phyloP scores from a whole-genome alignment of 2,797 vertebrate species.

The Capromys pilorides region DNA sequence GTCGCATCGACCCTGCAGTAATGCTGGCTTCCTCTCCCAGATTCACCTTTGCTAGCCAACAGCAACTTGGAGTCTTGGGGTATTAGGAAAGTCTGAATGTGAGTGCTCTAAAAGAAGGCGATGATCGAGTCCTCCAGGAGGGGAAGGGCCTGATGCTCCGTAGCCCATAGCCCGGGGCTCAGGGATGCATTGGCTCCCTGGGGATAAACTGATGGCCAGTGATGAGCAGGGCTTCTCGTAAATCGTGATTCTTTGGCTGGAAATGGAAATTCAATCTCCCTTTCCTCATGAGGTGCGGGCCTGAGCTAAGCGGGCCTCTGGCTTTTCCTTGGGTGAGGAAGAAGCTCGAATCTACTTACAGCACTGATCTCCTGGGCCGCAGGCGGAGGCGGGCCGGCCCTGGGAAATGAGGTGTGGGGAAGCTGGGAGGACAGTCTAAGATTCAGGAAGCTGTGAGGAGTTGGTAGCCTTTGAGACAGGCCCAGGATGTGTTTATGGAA shows the following conservation, averaged over 20 bases:
- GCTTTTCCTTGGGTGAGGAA: neutral
- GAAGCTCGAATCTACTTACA: neutral
- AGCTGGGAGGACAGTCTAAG: neutral
- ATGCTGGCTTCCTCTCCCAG: too few relatives aligned
- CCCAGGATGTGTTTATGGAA: neutral
- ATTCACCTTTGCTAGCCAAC: neutral
- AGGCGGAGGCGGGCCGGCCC: neutral
- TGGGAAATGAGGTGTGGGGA: neutral
- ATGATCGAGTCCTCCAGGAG: fast-evolving
- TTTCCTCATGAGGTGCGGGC: neutral
- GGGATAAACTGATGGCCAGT: neutral
- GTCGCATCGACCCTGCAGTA: neutral
- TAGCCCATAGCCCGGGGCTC: neutral
- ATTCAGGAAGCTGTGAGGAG: neutral
- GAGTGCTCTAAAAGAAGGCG: neutral
- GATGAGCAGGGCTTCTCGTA: neutral
- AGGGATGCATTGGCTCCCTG: neutral
- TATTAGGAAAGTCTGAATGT: neutral
- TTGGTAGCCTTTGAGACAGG: neutral
- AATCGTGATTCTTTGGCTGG: neutral
- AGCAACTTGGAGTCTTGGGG: neutral
- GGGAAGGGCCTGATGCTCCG: neutral
- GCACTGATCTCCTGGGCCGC: neutral
- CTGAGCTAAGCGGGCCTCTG: neutral
- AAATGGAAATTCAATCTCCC: conserved; percentile 15